Evolutionary conservation across 2,113 vertebrate species (phyloP).

Genomic region (Sturnus vulgaris): DNA sequence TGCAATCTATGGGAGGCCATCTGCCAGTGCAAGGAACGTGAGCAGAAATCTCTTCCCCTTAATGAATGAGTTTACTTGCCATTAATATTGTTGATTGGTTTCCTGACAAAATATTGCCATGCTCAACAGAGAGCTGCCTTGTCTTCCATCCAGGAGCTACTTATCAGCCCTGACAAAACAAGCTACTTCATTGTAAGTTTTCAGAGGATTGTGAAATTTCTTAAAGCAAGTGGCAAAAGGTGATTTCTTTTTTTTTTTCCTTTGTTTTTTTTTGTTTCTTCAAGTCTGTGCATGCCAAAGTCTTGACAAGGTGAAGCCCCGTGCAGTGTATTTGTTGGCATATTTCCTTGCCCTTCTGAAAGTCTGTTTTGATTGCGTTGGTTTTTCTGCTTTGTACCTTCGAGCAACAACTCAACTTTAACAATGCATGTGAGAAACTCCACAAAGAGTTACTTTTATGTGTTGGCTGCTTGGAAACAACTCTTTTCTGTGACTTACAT

Average conservation of each 20-base stretch:
- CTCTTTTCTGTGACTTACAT: conserved; percentile 11
- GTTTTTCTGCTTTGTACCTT: conserved; percentile 52
- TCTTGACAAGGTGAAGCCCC: conserved; percentile 71
- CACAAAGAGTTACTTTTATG: conserved; percentile 17
- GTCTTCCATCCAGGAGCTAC: conserved; percentile 4
- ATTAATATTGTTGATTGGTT: conserved; percentile 17
- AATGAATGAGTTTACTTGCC: background rate
- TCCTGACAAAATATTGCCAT: conserved; percentile 8
- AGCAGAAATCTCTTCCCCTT: background rate
- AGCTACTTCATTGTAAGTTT: conserved; percentile 27
- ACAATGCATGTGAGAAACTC: conserved; percentile 50
- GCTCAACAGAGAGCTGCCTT: background rate
- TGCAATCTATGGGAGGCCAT: background rate
- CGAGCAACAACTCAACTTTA: conserved; percentile 50
- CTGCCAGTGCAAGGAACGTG: background rate
- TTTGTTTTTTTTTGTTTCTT: conserved; percentile 25
- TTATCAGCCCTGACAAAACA: conserved; percentile 53
- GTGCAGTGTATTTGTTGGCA: conserved; percentile 52
- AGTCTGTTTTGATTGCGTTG: conserved; percentile 58
- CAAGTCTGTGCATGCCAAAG: conserved; percentile 52
- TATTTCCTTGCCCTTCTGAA: conserved; percentile 64
- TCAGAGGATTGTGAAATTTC: conserved; percentile 54
- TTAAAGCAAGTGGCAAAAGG: conserved; percentile 65
- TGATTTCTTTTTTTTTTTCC: conserved; percentile 25
- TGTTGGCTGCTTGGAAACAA: conserved; percentile 40